Evolutionary conservation across 2,888 invertebrate genomes (phyloP).

Genomic region (Rhopalosiphum nymphaeae): DNA sequence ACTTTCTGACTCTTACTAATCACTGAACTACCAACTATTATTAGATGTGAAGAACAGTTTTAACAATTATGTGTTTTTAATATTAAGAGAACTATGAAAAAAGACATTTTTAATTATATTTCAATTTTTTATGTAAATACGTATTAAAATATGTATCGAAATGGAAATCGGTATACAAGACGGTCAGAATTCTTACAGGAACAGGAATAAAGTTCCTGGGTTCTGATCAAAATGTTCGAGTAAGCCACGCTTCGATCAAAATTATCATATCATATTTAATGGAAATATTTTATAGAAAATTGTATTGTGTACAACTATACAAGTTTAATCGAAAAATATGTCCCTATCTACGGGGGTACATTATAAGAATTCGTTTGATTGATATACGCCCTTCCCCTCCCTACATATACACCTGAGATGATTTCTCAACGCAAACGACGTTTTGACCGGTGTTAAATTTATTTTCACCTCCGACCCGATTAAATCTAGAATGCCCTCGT

Average conservation of each 20-base stretch:
- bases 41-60: slow-evolving; percentile 86
- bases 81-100: slow-evolving; percentile 89
- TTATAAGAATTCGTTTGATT: neutral
- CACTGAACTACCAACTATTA: slow-evolving; percentile 8
- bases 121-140: neutral
- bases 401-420: neutral
- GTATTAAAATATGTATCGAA: neutral
- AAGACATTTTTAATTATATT: slow-evolving; percentile 70
- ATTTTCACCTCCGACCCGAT: slow-evolving; percentile 46
- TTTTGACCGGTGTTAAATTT: slow-evolving; percentile 37
- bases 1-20: neutral
- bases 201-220: neutral
- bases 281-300: neutral
- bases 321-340: neutral
- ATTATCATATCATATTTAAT: neutral
- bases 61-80: slow-evolving; percentile 91
- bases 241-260: neutral
- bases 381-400: neutral
- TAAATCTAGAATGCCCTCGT: slow-evolving; percentile 28
- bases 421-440: slow-evolving; percentile 22
- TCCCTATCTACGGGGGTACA: neutral
- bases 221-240: neutral
- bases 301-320: neutral
- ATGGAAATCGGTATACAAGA: neutral
- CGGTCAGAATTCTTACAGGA: neutral